Evolutionary conservation across 2,113 vertebrate genomes (phyloP), one percentile per base, ranked within the genome.

Genomic region (Varanus salvator): DNA sequence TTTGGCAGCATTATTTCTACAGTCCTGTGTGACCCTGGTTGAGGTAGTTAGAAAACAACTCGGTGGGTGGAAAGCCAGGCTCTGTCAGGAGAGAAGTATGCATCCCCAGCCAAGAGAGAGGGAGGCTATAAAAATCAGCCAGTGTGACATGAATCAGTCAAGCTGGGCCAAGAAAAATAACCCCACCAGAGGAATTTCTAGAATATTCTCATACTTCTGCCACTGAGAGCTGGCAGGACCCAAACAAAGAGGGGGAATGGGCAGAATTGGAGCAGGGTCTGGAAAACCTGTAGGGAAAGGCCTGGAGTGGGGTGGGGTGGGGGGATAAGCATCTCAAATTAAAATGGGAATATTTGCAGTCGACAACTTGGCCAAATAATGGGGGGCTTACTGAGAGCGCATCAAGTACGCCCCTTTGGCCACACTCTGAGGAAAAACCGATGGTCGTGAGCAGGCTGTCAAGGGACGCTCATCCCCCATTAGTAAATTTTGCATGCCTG

Each of bases 71-170:
- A 80, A 50, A 38, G 57, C 29, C 54, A 31, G 74, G 34, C 27
- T n/a, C 34, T 11, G 64, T 91, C 81, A 88, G 52, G 34, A 15
- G 38, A 86, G 89, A 90, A 74, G n/a, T 66, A 72, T 81, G 82
- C 88, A 57, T 66, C 66, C 52, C 68, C 9, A 72, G 75, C 44
- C 72, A 48, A 72, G 74, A 87, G 38, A 80, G 68, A 31, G 52
- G 44, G n/a, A 34, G 80, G n/a, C 64, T 21, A 87, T 84, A 84
- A 84, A 91, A 88, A 85, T 8, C 75, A 91, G 23, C 66, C 29
- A 71, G 31, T 74, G 82, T 80, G 66, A 88, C 74, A 71, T 50
- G 75, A 91, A 60, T 54, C 81, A 85, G 81, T 88, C 74, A 85
- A 64, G 80, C 64, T 14, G 48, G 34, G 72, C 80, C 64, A 80